phyloP scores from a whole-genome alignment of 1,140 invertebrate species.

The Campoletis sonorensis region DNA sequence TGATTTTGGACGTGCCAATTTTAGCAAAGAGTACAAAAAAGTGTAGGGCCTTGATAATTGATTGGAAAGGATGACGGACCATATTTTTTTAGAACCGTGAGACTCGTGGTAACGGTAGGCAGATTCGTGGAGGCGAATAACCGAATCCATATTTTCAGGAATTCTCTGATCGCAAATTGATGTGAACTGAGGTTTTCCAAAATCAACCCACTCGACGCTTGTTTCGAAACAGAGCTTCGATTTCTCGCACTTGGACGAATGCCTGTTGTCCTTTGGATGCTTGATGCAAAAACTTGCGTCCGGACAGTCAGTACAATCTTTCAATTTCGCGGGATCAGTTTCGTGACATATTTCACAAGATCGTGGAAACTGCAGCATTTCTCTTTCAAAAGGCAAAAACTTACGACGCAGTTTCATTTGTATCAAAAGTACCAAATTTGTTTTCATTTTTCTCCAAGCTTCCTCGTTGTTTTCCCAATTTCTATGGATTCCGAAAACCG shows the following conservation, averaged over 20 bases:
- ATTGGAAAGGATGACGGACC: neutral
- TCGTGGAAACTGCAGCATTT: slow-evolving; percentile 43
- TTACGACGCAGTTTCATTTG: slow-evolving; percentile 35
- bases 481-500: slow-evolving; percentile 1
- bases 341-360: slow-evolving; percentile 33
- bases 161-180: too few species aligned
- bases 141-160: too few species aligned
- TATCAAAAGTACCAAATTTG: slow-evolving; percentile 20
- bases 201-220: too few species aligned
- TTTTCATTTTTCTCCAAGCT: slow-evolving; percentile 27
- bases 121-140: too few species aligned
- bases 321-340: slow-evolving; percentile 9
- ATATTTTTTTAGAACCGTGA: too few species aligned
- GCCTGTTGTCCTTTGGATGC: neutral
- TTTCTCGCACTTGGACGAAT: too few species aligned
- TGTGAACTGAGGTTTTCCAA: too few species aligned
- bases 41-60: slow-evolving; percentile 7
- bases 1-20: neutral
- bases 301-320: slow-evolving; percentile 30
- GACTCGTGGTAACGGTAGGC: too few species aligned
- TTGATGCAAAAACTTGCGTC: slow-evolving; percentile 24
- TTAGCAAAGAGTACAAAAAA: slow-evolving; percentile 23
- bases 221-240: too few species aligned
- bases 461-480: slow-evolving; percentile 8
- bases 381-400: slow-evolving; percentile 9